Conservation (phyloP, 2,113 vertebrate genomes). For the Apodemus speciosus region DNA sequence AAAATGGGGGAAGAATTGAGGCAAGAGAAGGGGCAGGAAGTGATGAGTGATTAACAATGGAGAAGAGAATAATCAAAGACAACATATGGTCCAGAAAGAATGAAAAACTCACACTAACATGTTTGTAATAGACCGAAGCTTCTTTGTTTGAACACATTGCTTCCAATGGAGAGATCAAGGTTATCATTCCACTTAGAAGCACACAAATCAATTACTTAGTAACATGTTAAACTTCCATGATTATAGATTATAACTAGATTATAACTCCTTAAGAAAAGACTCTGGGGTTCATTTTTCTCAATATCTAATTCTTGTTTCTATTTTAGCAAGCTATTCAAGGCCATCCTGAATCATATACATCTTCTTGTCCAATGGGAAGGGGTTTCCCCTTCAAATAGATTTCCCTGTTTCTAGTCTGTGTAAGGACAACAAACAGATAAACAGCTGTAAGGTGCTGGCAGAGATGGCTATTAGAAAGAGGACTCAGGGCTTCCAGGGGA, state of each 20-base stretch:
- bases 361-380: neutral
- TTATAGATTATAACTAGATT: no score
- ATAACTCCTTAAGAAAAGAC: neutral
- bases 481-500: neutral
- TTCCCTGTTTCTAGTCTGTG: neutral
- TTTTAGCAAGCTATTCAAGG: neutral
- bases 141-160: neutral
- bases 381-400: neutral
- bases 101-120: neutral
- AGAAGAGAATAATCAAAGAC: neutral
- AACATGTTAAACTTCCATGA: neutral
- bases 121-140: slow-evolving; percentile 25
- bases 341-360: neutral
- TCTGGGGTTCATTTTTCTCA: neutral
- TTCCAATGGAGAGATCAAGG: slow-evolving; percentile 26
- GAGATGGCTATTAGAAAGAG: neutral
- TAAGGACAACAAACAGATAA: neutral
- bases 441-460: neutral
- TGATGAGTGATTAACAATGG: rapidly evolving
- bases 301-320: neutral
- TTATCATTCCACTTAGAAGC: neutral
- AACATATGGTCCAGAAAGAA: neutral
- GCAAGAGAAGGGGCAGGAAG: neutral
- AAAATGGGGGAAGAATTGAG: no score
- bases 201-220: slow-evolving; percentile 22